Evolutionary conservation across 2,888 invertebrate genomes (phyloP), one percentile per base, ranked within the genome.

Genomic region (Mesochorus sp.): DNA sequence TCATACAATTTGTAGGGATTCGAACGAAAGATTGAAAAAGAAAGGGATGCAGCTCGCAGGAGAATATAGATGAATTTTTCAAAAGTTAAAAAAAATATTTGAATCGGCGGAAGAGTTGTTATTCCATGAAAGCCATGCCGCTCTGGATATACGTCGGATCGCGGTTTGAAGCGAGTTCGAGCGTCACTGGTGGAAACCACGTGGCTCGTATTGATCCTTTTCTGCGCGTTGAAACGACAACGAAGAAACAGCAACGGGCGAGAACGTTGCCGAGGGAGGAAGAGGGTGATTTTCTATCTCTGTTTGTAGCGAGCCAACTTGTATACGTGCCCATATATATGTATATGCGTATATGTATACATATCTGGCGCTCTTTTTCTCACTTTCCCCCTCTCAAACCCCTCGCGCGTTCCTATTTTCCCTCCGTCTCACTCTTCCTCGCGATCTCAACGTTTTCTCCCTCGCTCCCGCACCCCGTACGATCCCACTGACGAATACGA

Each of bases 131-230:
- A 57, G 44, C 53, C 19, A 37, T 53, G 47, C 17, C 42, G n/a
- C n/a, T 26, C 8, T 51, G 49, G n/a, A 34, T 26, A 51, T 17
- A 24, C 19, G 28, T 14, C 28, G 31, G 37, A 70, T 66, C n/a
- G n/a, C n/a, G 34, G 28, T 59, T 57, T 74, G 34, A 51, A 59
- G 26, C 42, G 74, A 3, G 51, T 47, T 70, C 47, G 71, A 81
- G 86, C 87, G 88, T 86, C 86, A 86, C 87, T 82, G 84, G 84
- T 81, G 71, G 78, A 61, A 75, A 78, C 89, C 90, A 90, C 90
- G 90, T 90, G 90, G 89, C 85, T 81, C 85, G 90, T 90, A 90
- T 90, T 90, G 90, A 90, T 90, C 90, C 87, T 83, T 85, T 87
- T 87, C 84, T 86, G 85, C n/a, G n/a, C 51, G 71, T 61, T 85